These are phyloP conservation scores for Podiceps cristatus DNA, from an alignment of 2,113 vertebrate genomes.

Conservation along the genomic window DNA sequence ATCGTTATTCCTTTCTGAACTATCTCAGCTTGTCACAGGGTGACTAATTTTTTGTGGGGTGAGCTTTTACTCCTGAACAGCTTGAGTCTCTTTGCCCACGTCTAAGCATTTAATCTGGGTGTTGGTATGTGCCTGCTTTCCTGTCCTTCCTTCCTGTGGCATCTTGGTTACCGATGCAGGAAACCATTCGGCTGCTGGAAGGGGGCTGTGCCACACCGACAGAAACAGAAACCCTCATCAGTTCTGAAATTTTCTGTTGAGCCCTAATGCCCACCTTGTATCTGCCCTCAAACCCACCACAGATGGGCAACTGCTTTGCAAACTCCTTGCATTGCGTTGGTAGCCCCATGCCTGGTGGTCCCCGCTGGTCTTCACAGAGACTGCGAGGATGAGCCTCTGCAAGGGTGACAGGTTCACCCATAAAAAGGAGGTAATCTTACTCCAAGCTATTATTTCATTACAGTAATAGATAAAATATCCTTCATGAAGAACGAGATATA, in stretches of 20 bases:
- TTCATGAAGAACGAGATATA: slow-evolving; percentile 19
- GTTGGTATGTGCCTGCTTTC: rapidly evolving
- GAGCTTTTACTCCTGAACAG: background rate
- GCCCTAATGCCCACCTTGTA: background rate
- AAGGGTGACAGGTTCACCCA: background rate
- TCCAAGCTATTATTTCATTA: slow-evolving; percentile 18
- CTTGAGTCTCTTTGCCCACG: background rate
- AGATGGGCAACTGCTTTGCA: rapidly evolving
- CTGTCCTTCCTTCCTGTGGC: rapidly evolving
- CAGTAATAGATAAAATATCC: slow-evolving; percentile 16
- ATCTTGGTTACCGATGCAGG: background rate
- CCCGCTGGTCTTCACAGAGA: background rate
- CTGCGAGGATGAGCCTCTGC: background rate
- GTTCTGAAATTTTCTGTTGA: background rate
- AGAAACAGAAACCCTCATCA: background rate
- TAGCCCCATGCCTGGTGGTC: background rate
- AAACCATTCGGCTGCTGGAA: background rate
- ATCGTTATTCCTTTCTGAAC: rapidly evolving
- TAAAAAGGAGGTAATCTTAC: background rate
- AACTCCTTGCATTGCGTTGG: rapidly evolving
- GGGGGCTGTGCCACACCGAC: background rate
- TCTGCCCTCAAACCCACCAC: background rate
- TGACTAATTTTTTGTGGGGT: background rate
- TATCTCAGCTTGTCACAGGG: background rate
- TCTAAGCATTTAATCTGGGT: background rate